These are phyloP conservation scores for Bombus waltoni DNA, from an alignment of 1,140 invertebrate genomes.

Conservation along the genomic window DNA sequence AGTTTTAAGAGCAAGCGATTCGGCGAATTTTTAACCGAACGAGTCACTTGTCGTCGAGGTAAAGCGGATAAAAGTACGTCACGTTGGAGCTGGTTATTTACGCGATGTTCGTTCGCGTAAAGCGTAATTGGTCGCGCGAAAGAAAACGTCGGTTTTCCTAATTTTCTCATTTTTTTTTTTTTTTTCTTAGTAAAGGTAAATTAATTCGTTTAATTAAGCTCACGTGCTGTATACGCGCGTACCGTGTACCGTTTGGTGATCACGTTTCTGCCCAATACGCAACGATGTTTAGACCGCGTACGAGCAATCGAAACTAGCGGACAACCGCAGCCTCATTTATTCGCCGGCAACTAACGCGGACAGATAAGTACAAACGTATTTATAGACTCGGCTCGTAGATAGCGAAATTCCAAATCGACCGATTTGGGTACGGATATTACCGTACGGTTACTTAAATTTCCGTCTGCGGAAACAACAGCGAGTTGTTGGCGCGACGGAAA, in stretches of 20 bases:
- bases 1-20: no score
- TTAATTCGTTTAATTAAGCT: no score
- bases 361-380: constrained; percentile 5
- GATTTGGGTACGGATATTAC: neutral
- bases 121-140: no score
- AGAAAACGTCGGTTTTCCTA: no score
- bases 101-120: no score
- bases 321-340: constrained; percentile 1
- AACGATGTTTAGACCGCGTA: neutral
- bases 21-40: rapidly evolving
- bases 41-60: no score
- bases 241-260: neutral
- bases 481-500: neutral
- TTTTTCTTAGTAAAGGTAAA: no score
- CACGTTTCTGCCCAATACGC: neutral
- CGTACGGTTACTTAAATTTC: neutral
- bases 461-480: neutral
- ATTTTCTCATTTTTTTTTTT: no score
- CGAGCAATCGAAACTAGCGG: constrained; percentile 9
- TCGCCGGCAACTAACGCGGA: neutral
- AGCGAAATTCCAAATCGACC: constrained; percentile 33
- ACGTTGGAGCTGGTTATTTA: no score
- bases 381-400: constrained; percentile 12
- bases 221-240: no score
- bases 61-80: no score